Conservation (phyloP, 2,113 vertebrate species). For the Sceloporus tristichus region DNA sequence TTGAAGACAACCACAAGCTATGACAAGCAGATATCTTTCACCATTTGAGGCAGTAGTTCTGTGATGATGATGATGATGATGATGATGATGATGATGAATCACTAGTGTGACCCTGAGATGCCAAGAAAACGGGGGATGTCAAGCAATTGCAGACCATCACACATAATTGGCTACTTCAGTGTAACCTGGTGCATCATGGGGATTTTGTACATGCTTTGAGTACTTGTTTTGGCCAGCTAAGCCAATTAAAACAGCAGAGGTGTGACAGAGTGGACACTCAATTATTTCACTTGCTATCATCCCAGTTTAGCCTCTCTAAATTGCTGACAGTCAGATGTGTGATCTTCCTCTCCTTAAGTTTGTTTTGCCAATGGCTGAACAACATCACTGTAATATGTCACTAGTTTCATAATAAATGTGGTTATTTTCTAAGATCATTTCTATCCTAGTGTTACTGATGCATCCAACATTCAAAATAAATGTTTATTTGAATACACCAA, state of each 20-base stretch:
- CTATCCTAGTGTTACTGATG: not conserved
- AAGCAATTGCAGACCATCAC: not conserved
- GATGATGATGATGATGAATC: too few species aligned
- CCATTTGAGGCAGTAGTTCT: too few species aligned
- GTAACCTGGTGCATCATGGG: not conserved
- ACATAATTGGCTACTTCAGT: not conserved
- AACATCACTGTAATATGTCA: not conserved
- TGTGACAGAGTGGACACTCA: not conserved
- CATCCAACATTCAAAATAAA: slow-evolving; percentile 39
- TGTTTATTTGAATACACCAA: slow-evolving; percentile 31
- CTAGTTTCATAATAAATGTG: slow-evolving; percentile 5
- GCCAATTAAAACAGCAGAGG: not conserved
- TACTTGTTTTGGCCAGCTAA: not conserved
- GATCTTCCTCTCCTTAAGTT: not conserved
- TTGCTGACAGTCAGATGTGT: not conserved
- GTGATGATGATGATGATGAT: too few species aligned
- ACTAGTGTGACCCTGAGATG: too few species aligned
- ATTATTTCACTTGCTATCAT: slow-evolving; percentile 12
- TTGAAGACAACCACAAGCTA: too few species aligned
- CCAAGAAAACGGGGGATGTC: not conserved
- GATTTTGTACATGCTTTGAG: not conserved
- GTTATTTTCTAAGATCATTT: slow-evolving; percentile 17
- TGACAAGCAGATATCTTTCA: too few species aligned
- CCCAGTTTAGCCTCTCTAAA: not conserved
- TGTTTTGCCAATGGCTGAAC: slow-evolving; percentile 21